These are phyloP conservation scores for Electrona antarctica DNA, from an alignment of 2,113 vertebrate species.

Conservation along the genomic window DNA sequence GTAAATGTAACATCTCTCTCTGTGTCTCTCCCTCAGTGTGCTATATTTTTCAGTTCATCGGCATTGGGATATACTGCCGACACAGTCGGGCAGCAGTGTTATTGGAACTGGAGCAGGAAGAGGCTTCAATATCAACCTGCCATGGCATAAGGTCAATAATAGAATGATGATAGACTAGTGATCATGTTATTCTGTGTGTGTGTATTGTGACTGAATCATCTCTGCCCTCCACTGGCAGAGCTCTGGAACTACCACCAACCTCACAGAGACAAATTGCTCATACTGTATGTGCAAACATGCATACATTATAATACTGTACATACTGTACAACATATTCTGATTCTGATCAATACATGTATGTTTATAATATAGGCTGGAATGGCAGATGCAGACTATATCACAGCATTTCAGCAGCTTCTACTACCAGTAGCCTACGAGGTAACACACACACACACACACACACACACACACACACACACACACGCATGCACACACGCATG, in stretches of 20 bases:
- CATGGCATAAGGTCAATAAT: conserved; percentile 85
- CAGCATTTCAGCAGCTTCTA: conserved; percentile 84
- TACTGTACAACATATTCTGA: not conserved
- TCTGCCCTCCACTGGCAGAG: too few species aligned
- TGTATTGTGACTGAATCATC: too few species aligned
- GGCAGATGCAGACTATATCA: conserved; percentile 85
- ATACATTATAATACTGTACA: too few species aligned
- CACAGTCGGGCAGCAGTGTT: conserved; percentile 78
- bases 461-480: too few species aligned
- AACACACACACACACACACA: conserved; percentile 18
- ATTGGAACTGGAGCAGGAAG: conserved; percentile 78
- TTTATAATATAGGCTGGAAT: conserved; percentile 78
- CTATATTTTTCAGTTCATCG: conserved; percentile 89
- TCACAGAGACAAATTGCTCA: too few species aligned
- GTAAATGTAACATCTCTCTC: too few species aligned
- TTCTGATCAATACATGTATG: not conserved
- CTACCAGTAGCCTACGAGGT: conserved; percentile 88
- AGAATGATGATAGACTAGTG: too few species aligned
- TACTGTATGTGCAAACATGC: too few species aligned
- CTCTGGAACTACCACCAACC: not conserved
- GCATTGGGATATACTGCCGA: too few species aligned
- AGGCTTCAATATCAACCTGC: conserved; percentile 86
- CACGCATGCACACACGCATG: too few species aligned
- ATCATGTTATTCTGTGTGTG: too few species aligned
- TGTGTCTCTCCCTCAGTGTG: conserved; percentile 68